Conservation (phyloP, 2,888 invertebrate species). For the Dasysyrphus tricinctus region DNA sequence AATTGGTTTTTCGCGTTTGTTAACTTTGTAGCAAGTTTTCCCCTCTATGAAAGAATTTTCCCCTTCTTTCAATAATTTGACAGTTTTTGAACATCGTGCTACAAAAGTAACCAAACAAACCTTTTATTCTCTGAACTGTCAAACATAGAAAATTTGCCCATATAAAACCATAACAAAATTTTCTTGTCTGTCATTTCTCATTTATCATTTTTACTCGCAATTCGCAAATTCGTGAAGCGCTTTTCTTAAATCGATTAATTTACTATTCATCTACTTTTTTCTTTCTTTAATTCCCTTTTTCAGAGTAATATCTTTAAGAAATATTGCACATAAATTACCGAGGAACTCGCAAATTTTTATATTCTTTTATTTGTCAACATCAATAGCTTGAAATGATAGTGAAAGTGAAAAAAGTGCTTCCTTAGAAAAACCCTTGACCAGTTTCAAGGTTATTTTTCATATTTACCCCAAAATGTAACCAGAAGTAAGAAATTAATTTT, state of each 20-base stretch:
- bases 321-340: not conserved
- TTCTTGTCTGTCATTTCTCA: conserved; percentile 11
- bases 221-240: conserved; percentile 5
- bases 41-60: no score
- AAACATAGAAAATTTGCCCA: conserved; percentile 3
- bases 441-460: conserved; percentile 50
- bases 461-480: conserved; percentile 16
- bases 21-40: no score
- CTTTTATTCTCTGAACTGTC: no score
- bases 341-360: not conserved
- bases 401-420: conserved; percentile 55
- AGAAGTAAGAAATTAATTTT: not conserved
- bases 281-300: no score
- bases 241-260: conserved; percentile 29
- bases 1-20: no score
- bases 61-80: no score
- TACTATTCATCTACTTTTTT: not conserved
- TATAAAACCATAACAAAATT: conserved; percentile 33
- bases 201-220: conserved; percentile 25
- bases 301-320: not conserved
- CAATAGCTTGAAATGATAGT: conserved; percentile 43
- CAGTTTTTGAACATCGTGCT: no score
- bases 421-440: conserved; percentile 45
- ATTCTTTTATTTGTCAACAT: not conserved
- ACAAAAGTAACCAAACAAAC: no score